A percentile compares a stretch with the other conserved stretches of the same genome.
Conservation (phyloP, 2,888 invertebrate species). For the Salticus scenicus region DNA sequence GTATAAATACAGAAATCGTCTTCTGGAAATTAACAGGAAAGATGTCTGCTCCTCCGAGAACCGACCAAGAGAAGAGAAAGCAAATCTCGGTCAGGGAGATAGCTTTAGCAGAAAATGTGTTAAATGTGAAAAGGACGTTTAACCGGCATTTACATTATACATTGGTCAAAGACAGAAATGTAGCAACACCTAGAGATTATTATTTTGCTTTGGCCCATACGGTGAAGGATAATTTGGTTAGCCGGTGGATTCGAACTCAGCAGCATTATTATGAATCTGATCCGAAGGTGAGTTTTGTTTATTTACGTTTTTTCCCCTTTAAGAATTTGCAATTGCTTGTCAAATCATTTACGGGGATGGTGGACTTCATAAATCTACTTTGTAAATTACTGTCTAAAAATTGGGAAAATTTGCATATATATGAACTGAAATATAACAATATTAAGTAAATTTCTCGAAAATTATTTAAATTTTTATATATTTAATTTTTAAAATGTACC, state of each 20-base stretch:
- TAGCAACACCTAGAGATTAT: constrained; percentile 97
- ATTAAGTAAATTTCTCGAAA: no score
- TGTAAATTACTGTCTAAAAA: no score
- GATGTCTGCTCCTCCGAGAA: constrained; percentile 64
- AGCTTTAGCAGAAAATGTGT: constrained; percentile 96
- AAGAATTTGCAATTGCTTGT: no score
- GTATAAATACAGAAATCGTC: not conserved
- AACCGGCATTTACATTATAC: constrained; percentile 99
- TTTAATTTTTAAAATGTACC: no score
- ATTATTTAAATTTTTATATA: no score
- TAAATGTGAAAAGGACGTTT: constrained; percentile 97
- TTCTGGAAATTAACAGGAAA: no score
- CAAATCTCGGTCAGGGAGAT: constrained; percentile 78
- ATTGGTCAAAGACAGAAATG: constrained; percentile 99
- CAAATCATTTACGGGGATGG: no score
- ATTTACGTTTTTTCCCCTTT: no score
- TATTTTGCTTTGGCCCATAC: constrained; percentile 98
- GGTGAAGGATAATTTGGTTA: constrained; percentile 97
- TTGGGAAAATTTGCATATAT: no score
- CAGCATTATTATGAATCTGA: constrained; percentile 99
- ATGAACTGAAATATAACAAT: no score
- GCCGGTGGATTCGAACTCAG: constrained; percentile 99
- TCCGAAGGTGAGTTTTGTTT: constrained; percentile 87
- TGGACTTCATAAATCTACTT: no score
- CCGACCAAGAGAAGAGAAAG: constrained; percentile 66